Evolutionary conservation across 2,797 vertebrate species (phyloP).

Genomic region (Hippoglossus hippoglossus): DNA sequence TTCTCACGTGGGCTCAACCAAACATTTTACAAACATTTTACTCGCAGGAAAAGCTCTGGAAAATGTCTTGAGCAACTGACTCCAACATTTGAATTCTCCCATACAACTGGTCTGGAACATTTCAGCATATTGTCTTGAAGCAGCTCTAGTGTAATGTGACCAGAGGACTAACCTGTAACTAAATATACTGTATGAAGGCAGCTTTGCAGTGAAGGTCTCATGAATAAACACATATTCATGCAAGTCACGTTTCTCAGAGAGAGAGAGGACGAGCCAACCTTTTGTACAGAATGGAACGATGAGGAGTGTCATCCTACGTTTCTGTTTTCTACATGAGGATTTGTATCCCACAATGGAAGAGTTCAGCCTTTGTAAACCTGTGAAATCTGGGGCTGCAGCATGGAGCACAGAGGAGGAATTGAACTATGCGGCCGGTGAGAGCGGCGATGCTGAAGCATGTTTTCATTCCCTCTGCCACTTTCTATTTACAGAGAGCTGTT

Average conservation of each 20-base stretch:
- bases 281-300: neutral
- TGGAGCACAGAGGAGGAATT: neutral
- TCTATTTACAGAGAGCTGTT: conserved; percentile 56
- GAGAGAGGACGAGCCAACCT: neutral
- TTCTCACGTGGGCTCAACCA: too few species aligned
- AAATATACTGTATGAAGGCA: neutral
- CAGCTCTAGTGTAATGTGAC: too few species aligned
- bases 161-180: neutral
- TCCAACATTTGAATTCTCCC: too few species aligned
- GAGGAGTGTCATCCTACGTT: conserved; percentile 18
- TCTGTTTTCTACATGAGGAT: neutral
- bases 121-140: too few species aligned
- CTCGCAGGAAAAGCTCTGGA: too few species aligned
- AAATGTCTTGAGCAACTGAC: too few species aligned
- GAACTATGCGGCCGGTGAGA: neutral
- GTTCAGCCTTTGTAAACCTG: conserved; percentile 12
- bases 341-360: conserved; percentile 6
- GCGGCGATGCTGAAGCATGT: conserved; percentile 15
- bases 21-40: too few species aligned
- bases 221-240: neutral
- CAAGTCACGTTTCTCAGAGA: neutral
- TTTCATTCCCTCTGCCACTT: conserved; percentile 29
- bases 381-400: conserved; percentile 10
- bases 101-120: too few species aligned
- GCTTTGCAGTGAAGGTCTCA: neutral